phyloP scores from a whole-genome alignment of 2,888 invertebrate genomes.

The Mythimna pallens region DNA sequence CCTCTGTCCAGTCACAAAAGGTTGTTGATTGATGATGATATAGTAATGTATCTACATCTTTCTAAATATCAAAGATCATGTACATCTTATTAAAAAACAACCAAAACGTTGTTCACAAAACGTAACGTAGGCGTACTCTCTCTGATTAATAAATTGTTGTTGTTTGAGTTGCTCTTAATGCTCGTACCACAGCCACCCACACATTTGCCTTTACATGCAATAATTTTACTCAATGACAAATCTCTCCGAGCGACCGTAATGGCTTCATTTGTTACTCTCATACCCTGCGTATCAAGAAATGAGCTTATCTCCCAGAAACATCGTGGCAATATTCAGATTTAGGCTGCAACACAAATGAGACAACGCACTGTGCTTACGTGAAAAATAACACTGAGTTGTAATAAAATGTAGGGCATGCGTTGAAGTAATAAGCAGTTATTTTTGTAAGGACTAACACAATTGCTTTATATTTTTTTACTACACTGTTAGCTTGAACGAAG shows the following conservation, averaged over 20 bases:
- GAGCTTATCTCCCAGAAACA: conserved; percentile 80
- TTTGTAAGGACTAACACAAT: not conserved
- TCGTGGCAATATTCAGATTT: conserved; percentile 74
- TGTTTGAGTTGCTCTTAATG: conserved; percentile 27
- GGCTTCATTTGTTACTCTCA: conserved; percentile 74
- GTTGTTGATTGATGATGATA: no score
- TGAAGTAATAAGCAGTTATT: not conserved
- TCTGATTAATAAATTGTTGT: conserved; percentile 34
- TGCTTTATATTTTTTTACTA: no score
- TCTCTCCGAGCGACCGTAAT: conserved; percentile 69
- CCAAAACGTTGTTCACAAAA: not conserved
- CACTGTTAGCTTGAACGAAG: no score
- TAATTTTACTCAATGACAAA: conserved; percentile 66
- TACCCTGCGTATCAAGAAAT: conserved; percentile 77
- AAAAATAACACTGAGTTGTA: conserved; percentile 24
- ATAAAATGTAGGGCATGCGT: conserved; percentile 7
- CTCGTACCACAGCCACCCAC: not conserved
- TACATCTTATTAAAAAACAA: not conserved
- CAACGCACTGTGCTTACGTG: conserved; percentile 15
- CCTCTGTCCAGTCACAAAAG: no score
- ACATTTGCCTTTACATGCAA: conserved; percentile 40
- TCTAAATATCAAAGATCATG: not conserved
- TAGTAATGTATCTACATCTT: no score
- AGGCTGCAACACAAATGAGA: conserved; percentile 71
- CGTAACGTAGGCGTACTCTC: not conserved